A percentile compares a stretch with the other conserved stretches of the same genome.
Evolutionary conservation across 53 echinoderm and acorn worm species (phyloP).

Genomic region (Echinarachnius parma): DNA sequence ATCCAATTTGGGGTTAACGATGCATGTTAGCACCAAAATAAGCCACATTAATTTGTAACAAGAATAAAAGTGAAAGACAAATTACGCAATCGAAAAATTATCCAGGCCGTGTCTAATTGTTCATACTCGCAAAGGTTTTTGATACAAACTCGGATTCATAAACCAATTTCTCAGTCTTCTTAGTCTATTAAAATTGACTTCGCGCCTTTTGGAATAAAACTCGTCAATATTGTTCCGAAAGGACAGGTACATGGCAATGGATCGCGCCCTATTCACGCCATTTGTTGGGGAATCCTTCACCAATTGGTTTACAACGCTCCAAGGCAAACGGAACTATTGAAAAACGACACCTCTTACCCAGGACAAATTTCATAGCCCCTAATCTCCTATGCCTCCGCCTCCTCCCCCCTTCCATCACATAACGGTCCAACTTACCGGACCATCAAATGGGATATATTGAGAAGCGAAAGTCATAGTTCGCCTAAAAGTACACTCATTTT

Average conservation of each 20-base stretch:
- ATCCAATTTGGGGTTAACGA: no score
- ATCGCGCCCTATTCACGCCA: background rate
- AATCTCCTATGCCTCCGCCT: background rate
- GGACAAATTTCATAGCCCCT: no score
- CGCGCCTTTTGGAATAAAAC: no score
- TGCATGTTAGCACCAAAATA: no score
- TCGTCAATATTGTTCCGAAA: constrained; percentile 3
- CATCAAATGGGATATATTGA: constrained; percentile 14
- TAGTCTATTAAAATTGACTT: background rate
- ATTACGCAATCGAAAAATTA: no score
- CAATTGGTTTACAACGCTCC: constrained; percentile 29
- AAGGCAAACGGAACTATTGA: constrained; percentile 12
- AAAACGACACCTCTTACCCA: constrained; percentile 13
- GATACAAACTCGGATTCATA: no score
- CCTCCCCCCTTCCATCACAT: background rate
- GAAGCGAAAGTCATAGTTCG: constrained; percentile 32
- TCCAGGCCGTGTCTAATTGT: no score
- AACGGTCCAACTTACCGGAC: background rate
- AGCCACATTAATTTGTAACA: no score
- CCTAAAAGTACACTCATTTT: constrained; percentile 33
- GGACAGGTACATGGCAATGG: constrained; percentile 35
- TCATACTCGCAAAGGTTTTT: no score
- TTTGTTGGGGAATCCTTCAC: background rate
- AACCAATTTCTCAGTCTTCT: background rate
- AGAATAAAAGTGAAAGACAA: no score